Evolutionary conservation across 1,140 invertebrate genomes (phyloP), one percentile per base, ranked within the genome.

Genomic region (Chrysopa pallens): DNA sequence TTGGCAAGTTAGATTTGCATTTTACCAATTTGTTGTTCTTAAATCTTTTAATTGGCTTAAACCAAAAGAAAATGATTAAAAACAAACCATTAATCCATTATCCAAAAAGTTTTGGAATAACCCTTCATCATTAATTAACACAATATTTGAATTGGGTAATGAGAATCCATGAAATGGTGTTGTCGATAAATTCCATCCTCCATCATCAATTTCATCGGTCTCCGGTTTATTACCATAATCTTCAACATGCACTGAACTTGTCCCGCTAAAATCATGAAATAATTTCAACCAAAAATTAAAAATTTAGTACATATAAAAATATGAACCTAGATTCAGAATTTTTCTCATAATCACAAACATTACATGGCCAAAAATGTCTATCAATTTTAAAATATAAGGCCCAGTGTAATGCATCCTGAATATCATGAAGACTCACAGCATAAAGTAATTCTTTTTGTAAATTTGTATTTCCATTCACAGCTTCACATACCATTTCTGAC

Each of bases 401-500:
- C 71, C 78, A 80, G 50, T 71, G 70, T 2, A 74, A 51, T 15
- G 74, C 74, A 59, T 76, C 74, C 38, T 52, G 14, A 50, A 69
- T 72, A 38, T 69, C 66, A 59, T 65, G 64, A 13, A 66, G 54
- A 8, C 60, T 48, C 8, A 78, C 49, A 38, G 60, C 58, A 12
- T 37, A 45, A 1, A 80, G 56, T 14, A 78, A 52, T 48, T 76
- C 69, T 17, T 60, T 42, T 50, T 74, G 69, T 6, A 80, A 47
- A 6, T 67, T 61, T 27, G 51, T 36, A 43, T 72, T 61, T 40
- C 66, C 56, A 14, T 63, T 64, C n/a, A 77, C 61, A 11, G 73
- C 70, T 56, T 80, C 75, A 51, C 69, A 69, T 0, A 72, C 68
- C 64, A 81, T 71, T 62, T 83, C 79, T 46, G 70, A 67, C 62